phyloP scores from a whole-genome alignment of 2,888 invertebrate genomes.

The Lasioglossum figueresi region DNA sequence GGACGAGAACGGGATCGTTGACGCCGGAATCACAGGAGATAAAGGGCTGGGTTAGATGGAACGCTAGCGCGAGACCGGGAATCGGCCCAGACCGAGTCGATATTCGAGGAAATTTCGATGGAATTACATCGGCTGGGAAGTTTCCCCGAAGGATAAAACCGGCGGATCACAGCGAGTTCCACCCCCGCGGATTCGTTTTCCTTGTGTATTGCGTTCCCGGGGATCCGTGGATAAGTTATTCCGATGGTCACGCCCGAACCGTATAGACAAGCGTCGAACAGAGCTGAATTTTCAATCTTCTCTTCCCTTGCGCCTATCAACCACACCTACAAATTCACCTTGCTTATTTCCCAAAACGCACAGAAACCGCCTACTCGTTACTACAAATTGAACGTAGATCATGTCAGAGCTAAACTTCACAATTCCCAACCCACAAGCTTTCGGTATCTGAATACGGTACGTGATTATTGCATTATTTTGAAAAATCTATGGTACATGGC shows the following conservation, averaged over 20 bases:
- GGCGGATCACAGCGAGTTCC: background rate
- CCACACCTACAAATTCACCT: background rate
- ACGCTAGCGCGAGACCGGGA: background rate
- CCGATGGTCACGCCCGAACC: background rate
- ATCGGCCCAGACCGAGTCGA: slow-evolving; percentile 10
- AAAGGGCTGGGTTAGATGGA: background rate
- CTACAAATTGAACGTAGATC: background rate
- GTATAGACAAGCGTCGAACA: background rate
- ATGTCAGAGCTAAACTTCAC: too few relatives aligned
- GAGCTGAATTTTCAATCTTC: background rate
- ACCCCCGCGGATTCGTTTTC: slow-evolving; percentile 10
- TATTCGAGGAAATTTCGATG: slow-evolving; percentile 26
- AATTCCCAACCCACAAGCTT: too few relatives aligned
- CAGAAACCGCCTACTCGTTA: background rate
- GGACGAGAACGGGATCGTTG: slow-evolving; percentile 13
- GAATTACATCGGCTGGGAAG: slow-evolving; percentile 12
- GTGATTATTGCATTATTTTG: too few relatives aligned
- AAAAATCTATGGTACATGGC: too few relatives aligned
- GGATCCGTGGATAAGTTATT: slow-evolving; percentile 12
- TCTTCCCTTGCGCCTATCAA: background rate
- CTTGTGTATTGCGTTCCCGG: background rate
- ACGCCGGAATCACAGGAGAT: slow-evolving; percentile 10
- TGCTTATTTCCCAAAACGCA: too few relatives aligned
- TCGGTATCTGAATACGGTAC: too few relatives aligned
- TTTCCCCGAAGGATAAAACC: background rate